Evolutionary conservation across 1,140 invertebrate genomes (phyloP).

Genomic region (Catajapyx aquilonaris): DNA sequence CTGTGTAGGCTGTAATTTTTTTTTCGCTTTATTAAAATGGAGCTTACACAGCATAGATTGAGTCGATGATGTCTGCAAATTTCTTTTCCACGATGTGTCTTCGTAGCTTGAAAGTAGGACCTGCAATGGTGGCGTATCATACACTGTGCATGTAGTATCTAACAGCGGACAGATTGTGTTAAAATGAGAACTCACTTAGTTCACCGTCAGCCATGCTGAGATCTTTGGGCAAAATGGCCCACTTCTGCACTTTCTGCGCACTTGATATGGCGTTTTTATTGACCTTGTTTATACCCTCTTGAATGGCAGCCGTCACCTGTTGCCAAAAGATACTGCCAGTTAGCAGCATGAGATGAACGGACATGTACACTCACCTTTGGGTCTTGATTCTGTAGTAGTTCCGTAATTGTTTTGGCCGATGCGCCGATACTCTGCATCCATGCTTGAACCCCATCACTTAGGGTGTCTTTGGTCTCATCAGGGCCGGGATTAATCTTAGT

Average conservation of each 20-base stretch:
- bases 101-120: neutral
- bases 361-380: conserved; percentile 22
- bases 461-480: conserved; percentile 42
- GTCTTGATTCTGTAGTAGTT: conserved; percentile 36
- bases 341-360: no score
- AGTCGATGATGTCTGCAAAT: neutral
- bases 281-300: neutral
- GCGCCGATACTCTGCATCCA: conserved; percentile 54
- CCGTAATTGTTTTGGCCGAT: conserved; percentile 42
- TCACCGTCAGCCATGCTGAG: neutral
- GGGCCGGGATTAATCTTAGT: conserved; percentile 41
- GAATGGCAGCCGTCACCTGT: neutral
- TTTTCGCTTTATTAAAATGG: no score
- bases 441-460: conserved; percentile 35
- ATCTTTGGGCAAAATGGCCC: neutral
- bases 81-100: neutral
- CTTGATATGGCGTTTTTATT: neutral
- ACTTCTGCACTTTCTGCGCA: neutral
- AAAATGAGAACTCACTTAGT: conserved; percentile 3
- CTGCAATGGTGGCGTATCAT: no score
- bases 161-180: no score
- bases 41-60: neutral
- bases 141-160: no score
- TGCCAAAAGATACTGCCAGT: no score
- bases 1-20: no score